Conservation (phyloP, 2,113 vertebrate genomes). For the Neogale vison region DNA sequence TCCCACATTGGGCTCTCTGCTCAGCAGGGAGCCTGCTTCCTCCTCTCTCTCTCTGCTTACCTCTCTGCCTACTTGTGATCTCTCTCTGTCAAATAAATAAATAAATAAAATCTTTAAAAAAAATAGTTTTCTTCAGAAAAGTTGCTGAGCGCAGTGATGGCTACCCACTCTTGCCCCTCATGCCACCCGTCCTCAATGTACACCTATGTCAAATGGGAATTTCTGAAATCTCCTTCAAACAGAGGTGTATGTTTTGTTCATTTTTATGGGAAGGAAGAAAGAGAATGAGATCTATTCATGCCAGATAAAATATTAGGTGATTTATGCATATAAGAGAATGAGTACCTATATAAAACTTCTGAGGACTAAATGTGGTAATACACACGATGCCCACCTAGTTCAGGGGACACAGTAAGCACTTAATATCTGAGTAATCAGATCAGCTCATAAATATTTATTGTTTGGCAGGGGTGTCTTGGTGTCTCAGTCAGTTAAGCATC, state of each 20-base stretch:
- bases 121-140: constrained; percentile 31
- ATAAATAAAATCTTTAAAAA: too few relatives aligned
- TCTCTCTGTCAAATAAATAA: too few relatives aligned
- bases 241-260: not conserved
- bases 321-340: not conserved
- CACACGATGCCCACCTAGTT: not conserved
- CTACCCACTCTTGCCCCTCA: not conserved
- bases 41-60: too few relatives aligned
- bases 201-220: not conserved
- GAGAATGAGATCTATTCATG: not conserved
- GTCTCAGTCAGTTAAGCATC: not conserved
- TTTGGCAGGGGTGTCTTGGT: not conserved
- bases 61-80: too few relatives aligned
- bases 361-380: not conserved
- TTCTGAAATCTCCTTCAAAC: not conserved
- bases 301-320: not conserved
- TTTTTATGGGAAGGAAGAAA: not conserved
- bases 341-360: not conserved
- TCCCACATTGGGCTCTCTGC: too few relatives aligned
- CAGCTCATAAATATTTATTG: not conserved
- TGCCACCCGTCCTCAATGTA: not conserved
- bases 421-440: not conserved
- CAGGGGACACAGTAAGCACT: not conserved
- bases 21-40: too few relatives aligned
- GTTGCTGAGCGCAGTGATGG: not conserved